A percentile compares a stretch with the other conserved stretches of the same genome.
phyloP scores from a whole-genome alignment of 2,113 vertebrate genomes.

The Poecile atricapillus region DNA sequence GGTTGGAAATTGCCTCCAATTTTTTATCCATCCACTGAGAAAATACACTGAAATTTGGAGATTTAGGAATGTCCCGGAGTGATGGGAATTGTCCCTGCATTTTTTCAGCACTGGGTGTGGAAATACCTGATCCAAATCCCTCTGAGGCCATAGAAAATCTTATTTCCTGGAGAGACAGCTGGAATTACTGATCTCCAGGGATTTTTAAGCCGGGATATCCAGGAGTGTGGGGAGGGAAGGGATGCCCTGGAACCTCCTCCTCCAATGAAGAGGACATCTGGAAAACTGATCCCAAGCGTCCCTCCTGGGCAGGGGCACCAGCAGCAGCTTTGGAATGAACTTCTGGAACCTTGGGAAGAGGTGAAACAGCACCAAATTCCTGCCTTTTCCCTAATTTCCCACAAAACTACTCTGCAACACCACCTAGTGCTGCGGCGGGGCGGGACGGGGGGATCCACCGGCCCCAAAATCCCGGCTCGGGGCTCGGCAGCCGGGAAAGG shows the following conservation, averaged over 20 bases:
- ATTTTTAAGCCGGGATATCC: rapidly evolving
- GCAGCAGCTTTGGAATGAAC: rapidly evolving
- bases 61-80: not conserved
- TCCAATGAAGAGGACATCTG: rapidly evolving
- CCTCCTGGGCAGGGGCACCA: rapidly evolving
- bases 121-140: not conserved
- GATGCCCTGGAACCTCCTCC: not conserved
- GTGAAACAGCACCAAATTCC: not conserved
- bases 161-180: not conserved
- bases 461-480: rapidly evolving
- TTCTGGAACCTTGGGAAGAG: not conserved
- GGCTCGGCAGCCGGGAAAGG: not conserved
- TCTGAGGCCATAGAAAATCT: not conserved
- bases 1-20: rapidly evolving
- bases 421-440: not conserved
- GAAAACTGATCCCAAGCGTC: rapidly evolving
- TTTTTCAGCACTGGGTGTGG: not conserved
- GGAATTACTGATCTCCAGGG: not conserved
- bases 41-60: not conserved
- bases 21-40: not conserved
- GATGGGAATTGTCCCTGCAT: not conserved
- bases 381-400: not conserved
- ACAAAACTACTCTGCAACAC: conserved; percentile 10
- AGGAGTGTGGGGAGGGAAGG: rapidly evolving
- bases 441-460: too few relatives aligned